Base-by-base conservation (phyloP, 2,888 invertebrate genomes). In the Nemapogon koenigi region DNA sequence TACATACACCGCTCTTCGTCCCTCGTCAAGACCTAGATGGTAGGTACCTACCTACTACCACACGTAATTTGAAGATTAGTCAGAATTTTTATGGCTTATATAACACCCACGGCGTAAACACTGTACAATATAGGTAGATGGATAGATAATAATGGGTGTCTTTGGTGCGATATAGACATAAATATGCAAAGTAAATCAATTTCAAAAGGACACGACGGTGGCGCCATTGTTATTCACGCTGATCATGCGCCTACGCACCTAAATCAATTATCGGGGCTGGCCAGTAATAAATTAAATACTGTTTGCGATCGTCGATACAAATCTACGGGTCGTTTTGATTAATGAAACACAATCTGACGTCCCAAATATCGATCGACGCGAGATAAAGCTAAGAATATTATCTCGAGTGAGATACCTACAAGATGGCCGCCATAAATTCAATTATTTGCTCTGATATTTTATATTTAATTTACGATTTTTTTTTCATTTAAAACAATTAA, bases 361-460 rank as follows among this genome's bases (percentile, higher is more conserved):
- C 55, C 57, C 55, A 62, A 64, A 67, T 67, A 62, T 68, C 59
- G 59, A 48, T 43, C 46, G 43, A 37, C 40, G 47, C 45, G 44
- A 44, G 50, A 58, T 62, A 59, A 58, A 55, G 53, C n/a, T 54
- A 55, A 52, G 59, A 57, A 60, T 60, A 57, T 57, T 56, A 61
- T 60, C 60, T 57, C 52, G 52, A 49, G 47, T n/a, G n/a, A n/a
- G n/a, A n/a, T n/a, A n/a, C n/a, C 41, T 30, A 40, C 64, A 71
- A 72, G 62, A 76, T 73, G 75, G 76, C 75, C 65, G 75, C 64
- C 63, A n/a, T n/a, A n/a, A n/a, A n/a, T n/a, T n/a, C n/a, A n/a
- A n/a, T n/a, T n/a, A n/a, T n/a, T n/a, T n/a, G n/a, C n/a, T n/a
- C n/a, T n/a, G n/a, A n/a, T n/a, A n/a, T n/a, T n/a, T n/a, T n/a